A percentile compares a stretch with the other conserved stretches of the same genome.
Evolutionary conservation across 2,797 vertebrate species (phyloP).

Genomic region (Muraenolepis orangiensis): DNA sequence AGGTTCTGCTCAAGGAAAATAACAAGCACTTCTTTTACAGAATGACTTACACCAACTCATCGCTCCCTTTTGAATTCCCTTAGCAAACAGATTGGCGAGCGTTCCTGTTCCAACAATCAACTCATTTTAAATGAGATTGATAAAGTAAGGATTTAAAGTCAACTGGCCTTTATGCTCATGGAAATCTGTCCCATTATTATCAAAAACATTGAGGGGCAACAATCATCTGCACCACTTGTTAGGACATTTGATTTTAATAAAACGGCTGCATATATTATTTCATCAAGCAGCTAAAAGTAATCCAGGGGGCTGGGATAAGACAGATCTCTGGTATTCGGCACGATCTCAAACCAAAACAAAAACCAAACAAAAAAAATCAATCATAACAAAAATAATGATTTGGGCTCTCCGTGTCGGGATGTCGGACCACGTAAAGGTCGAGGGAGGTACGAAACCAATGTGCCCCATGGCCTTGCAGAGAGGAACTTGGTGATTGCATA

Average conservation of each 20-base stretch:
- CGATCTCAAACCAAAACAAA: not conserved
- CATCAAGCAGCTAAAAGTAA: not conserved
- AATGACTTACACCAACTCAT: not conserved
- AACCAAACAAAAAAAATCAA: conserved; percentile 5
- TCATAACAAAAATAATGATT: not conserved
- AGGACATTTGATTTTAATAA: not conserved
- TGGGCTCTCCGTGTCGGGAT: conserved; percentile 54
- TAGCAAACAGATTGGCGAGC: not conserved
- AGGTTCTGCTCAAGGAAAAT: not conserved
- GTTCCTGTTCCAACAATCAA: not conserved
- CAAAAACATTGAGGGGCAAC: not conserved
- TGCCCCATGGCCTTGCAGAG: conserved; percentile 73
- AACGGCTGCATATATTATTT: not conserved
- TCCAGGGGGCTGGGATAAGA: not conserved
- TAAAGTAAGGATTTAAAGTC: not conserved
- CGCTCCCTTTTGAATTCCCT: not conserved
- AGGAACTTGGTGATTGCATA: conserved; percentile 89
- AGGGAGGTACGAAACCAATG: conserved; percentile 68
- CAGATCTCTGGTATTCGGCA: not conserved
- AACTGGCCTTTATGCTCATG: conserved; percentile 7
- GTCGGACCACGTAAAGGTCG: conserved; percentile 74
- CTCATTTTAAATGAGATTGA: not conserved
- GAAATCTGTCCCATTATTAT: not conserved
- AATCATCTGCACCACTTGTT: not conserved
- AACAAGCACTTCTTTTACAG: not conserved